phyloP scores from a whole-genome alignment of 1,140 invertebrate species.

The Ephestia elutella region DNA sequence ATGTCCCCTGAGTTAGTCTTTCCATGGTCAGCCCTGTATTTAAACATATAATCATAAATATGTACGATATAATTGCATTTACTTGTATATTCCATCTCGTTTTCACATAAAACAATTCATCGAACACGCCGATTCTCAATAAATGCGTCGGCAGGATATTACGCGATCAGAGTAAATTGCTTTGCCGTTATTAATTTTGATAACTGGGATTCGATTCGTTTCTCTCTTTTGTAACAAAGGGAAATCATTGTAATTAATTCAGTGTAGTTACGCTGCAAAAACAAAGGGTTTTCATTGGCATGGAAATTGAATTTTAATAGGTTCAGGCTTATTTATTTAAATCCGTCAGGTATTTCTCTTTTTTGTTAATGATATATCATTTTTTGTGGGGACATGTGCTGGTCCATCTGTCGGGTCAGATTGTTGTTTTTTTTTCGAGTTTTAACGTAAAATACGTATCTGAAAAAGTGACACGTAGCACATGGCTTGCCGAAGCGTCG shows the following conservation, averaged over 20 bases:
- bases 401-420: conserved; percentile 66
- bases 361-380: conserved; percentile 19
- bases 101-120: conserved; percentile 28
- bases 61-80: no score
- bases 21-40: conserved; percentile 26
- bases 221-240: conserved; percentile 73
- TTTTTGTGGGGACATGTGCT: conserved; percentile 61
- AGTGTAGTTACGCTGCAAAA: conserved; percentile 43
- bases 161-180: conserved; percentile 69
- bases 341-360: background rate
- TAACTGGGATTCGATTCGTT: conserved; percentile 72
- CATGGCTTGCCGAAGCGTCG: conserved; percentile 55
- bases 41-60: background rate
- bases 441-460: conserved; percentile 65
- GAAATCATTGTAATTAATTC: conserved; percentile 70
- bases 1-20: conserved; percentile 28
- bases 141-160: conserved; percentile 64
- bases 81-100: background rate
- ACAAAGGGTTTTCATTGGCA: conserved; percentile 38
- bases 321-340: background rate
- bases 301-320: conserved; percentile 45
- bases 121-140: conserved; percentile 41
- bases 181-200: conserved; percentile 72
- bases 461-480: conserved; percentile 71
- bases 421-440: conserved; percentile 63